Conservation (phyloP, 1,140 invertebrate species). For the Lanistes nyassanus region DNA sequence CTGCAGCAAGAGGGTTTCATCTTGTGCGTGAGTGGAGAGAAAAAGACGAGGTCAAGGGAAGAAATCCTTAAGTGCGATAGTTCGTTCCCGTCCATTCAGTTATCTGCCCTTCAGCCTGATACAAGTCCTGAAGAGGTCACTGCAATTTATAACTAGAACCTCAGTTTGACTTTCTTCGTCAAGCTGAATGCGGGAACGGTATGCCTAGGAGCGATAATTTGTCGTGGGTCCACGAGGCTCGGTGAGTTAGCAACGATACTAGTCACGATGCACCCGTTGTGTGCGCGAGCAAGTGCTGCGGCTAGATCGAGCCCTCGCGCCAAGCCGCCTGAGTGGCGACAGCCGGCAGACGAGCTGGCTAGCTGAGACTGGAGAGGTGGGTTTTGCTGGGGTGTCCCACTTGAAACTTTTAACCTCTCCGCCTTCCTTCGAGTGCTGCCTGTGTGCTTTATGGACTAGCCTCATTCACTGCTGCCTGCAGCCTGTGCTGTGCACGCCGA, state of each 20-base stretch:
- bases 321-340: constrained; percentile 23
- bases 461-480: not conserved
- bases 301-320: constrained; percentile 10
- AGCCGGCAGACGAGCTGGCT: constrained; percentile 19
- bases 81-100: not conserved
- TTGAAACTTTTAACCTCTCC: constrained; percentile 3
- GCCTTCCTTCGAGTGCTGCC: not conserved
- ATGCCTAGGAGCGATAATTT: not conserved
- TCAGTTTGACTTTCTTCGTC: not conserved
- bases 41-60: too few relatives aligned
- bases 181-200: not conserved
- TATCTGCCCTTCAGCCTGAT: not conserved
- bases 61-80: too few relatives aligned
- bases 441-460: not conserved
- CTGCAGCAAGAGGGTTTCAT: too few relatives aligned
- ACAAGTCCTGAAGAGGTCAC: constrained; percentile 7
- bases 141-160: not conserved
- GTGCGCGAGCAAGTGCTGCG: not conserved
- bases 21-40: too few relatives aligned
- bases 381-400: constrained; percentile 10
- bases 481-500: constrained; percentile 7
- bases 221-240: not conserved
- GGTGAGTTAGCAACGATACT: not conserved
- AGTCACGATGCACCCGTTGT: constrained; percentile 5
- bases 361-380: constrained; percentile 5